Percentiles rank a stretch among this genome's conserved stretches.
phyloP scores from a whole-genome alignment of 2,797 vertebrate species.

The Limosa lapponica region DNA sequence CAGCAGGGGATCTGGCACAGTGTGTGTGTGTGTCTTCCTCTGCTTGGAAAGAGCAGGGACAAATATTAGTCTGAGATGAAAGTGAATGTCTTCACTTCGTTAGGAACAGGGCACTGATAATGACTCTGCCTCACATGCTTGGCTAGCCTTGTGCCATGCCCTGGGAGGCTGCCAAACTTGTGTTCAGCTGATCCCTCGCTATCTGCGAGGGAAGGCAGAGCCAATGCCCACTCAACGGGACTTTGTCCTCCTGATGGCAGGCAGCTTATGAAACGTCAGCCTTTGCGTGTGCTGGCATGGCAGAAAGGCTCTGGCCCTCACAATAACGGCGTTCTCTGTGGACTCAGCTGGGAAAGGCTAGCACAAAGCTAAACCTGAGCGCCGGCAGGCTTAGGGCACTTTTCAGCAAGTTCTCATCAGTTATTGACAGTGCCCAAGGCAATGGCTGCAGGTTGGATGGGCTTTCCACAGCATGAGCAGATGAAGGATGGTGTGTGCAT shows the following conservation, averaged over 20 bases:
- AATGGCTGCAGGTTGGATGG: rapidly evolving
- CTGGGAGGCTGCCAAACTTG: constrained; percentile 57
- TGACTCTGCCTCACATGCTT: constrained; percentile 44
- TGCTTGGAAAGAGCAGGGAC: constrained; percentile 47
- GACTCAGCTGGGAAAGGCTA: constrained; percentile 5
- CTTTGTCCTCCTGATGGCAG: constrained; percentile 47
- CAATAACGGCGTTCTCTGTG: background rate
- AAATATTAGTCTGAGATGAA: constrained; percentile 55
- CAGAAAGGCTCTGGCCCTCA: constrained; percentile 8
- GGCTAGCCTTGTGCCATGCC: constrained; percentile 36
- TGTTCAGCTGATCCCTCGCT: constrained; percentile 45
- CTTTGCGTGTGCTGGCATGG: background rate
- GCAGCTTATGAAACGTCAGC: constrained; percentile 25
- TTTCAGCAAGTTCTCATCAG: background rate
- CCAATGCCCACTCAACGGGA: constrained; percentile 45
- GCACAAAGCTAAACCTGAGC: background rate
- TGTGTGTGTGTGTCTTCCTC: background rate
- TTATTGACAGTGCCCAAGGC: background rate
- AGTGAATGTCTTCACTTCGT: constrained; percentile 47
- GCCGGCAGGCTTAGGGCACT: background rate
- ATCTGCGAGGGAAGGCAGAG: constrained; percentile 44
- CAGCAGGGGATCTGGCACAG: constrained; percentile 2
- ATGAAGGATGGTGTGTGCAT: rapidly evolving
- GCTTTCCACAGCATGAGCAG: rapidly evolving
- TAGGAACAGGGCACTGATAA: constrained; percentile 4